Evolutionary conservation across 2,797 vertebrate species (phyloP).

Genomic region (Ceyx erithaca): DNA sequence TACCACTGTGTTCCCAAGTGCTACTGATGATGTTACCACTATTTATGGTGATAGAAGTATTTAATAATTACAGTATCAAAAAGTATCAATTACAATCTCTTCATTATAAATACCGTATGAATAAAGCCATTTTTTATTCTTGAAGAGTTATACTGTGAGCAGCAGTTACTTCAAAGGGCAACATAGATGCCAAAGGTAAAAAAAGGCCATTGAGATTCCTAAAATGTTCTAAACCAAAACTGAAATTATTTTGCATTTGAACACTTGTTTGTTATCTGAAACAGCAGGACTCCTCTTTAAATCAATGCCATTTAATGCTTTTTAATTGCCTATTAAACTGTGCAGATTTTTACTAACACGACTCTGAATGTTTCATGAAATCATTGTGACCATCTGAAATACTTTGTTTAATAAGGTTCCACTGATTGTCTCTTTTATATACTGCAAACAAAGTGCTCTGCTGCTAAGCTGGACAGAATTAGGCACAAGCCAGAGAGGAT

Average conservation of each 20-base stretch:
- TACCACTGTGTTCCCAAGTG: not conserved
- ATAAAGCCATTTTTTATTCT: not conserved
- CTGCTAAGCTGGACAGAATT: constrained; percentile 22
- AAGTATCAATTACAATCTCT: not conserved
- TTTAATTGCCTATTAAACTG: not conserved
- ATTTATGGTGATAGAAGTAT: constrained; percentile 13
- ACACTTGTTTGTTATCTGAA: not conserved
- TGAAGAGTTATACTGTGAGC: not conserved
- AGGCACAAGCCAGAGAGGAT: constrained; percentile 6
- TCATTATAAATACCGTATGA: constrained; percentile 12
- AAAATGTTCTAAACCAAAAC: not conserved
- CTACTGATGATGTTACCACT: not conserved
- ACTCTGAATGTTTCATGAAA: not conserved
- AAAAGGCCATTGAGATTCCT: not conserved
- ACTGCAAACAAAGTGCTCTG: not conserved
- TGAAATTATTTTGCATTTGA: not conserved
- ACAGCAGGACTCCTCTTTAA: not conserved
- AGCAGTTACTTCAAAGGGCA: not conserved
- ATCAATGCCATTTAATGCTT: not conserved
- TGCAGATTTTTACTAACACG: not conserved
- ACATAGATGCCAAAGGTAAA: not conserved
- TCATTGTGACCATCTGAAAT: not conserved
- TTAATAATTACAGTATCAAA: constrained; percentile 16
- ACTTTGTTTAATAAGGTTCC: not conserved
- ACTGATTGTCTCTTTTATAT: not conserved